A percentile compares a stretch with the other conserved stretches of the same genome.
phyloP scores from a whole-genome alignment of 2,888 invertebrate species.

The Hedychridium roseum region DNA sequence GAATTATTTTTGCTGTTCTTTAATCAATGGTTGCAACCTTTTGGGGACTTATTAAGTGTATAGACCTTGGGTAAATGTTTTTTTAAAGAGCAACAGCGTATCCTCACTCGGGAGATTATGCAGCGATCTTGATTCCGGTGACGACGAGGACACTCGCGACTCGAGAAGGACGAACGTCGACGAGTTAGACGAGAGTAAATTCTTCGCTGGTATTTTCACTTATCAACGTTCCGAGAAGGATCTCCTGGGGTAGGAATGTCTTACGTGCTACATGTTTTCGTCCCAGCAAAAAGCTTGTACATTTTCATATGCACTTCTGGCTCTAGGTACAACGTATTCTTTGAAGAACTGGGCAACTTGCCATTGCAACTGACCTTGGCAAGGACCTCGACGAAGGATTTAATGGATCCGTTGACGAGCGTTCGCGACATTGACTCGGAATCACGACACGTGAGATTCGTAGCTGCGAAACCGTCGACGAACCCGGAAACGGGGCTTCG shows the following conservation, averaged over 20 bases:
- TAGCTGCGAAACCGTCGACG: slow-evolving; percentile 3
- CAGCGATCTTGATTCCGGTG: slow-evolving; percentile 55
- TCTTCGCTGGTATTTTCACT: slow-evolving; percentile 52
- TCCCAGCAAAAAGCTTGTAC: too few relatives aligned
- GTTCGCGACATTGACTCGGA: slow-evolving; percentile 22
- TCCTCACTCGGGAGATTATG: slow-evolving; percentile 44
- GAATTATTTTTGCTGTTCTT: background rate
- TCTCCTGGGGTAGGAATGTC: slow-evolving; percentile 37
- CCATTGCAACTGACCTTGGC: slow-evolving; percentile 65
- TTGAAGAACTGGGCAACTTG: slow-evolving; percentile 68
- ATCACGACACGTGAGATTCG: slow-evolving; percentile 10
- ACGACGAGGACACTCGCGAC: slow-evolving; percentile 47
- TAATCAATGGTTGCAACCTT: too few relatives aligned
- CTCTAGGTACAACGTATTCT: slow-evolving; percentile 67
- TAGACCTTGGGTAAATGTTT: slow-evolving; percentile 2
- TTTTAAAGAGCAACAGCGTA: slow-evolving; percentile 47
- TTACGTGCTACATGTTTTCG: too few relatives aligned
- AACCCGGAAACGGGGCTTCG: slow-evolving; percentile 12
- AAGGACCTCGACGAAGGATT: slow-evolving; percentile 49
- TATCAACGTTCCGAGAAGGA: slow-evolving; percentile 54
- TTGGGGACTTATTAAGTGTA: too few relatives aligned
- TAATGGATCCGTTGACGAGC: slow-evolving; percentile 5
- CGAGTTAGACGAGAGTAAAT: slow-evolving; percentile 50
- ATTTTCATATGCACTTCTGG: background rate
- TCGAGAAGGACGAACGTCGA: slow-evolving; percentile 35